Base-by-base conservation (phyloP, 2,113 vertebrate species). In the Perognathus longimembris region DNA sequence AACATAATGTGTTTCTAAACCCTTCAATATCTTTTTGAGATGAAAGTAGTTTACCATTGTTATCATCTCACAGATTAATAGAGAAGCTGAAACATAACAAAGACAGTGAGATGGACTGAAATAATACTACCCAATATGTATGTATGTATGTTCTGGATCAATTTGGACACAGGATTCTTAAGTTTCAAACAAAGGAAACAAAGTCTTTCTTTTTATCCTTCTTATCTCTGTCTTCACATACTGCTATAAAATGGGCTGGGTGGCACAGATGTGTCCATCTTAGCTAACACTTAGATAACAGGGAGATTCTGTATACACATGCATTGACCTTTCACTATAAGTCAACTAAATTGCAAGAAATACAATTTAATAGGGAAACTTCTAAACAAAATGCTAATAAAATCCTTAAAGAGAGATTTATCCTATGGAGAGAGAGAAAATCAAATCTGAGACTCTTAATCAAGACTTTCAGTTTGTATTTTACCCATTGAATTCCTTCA, bases 1-100 rank as follows among this genome's bases (percentile, higher is more conserved):
- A 34, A 95, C 94, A 95, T 80, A 82, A 69, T 70, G 24, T 94
- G n/a, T 64, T 79, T 69, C 38, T 94, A 89, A 94, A 89, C 26
- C 89, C 78, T 70, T 79, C 12, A 88, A 85, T 71, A 89, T 45
- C 26, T 5, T 71, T 84, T 85, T 91, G 50, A 80, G 69, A 93
- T 63, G 57, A 91, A 81, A 79, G 30, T 54, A 14, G 74, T 59
- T 86, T 91, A 61, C 57, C 34, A 87, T 7, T 80, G 17, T 66
- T 11, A 84, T 34, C 36, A 50, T 36, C 34, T 88, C 26, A 83
- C 4, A 79, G n/a, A 78, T 83, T 80, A 83, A 91, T 63, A 63
- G 80, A 88, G 3, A 88, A n/a, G 61, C 45, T 80, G 18, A 90
- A 67, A 76, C 70, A 67, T 38, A 22, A 30, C 40, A 73, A 95